Conservation (phyloP, 2,888 invertebrate genomes). For the Ecliptopera silaceata region DNA sequence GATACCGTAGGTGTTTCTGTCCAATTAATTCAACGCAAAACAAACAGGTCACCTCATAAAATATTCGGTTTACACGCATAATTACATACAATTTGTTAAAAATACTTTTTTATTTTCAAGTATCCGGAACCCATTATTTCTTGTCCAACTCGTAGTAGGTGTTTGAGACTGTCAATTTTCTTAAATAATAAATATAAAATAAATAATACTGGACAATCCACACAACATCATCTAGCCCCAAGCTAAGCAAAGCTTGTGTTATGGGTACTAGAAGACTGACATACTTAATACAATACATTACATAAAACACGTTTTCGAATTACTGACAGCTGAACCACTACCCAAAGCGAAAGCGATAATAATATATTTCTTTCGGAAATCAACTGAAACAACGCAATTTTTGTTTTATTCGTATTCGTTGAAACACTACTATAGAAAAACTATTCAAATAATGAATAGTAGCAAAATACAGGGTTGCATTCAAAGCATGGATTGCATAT, state of each 20-base stretch:
- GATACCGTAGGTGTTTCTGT: constrained; percentile 30
- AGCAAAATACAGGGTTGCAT: constrained; percentile 13
- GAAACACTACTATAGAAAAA: too few relatives aligned
- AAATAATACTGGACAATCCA: too few relatives aligned
- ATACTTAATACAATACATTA: too few relatives aligned
- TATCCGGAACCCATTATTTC: constrained; percentile 23
- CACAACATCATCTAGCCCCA: too few relatives aligned
- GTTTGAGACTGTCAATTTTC: background rate
- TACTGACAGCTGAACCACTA: too few relatives aligned
- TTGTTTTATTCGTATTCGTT: too few relatives aligned
- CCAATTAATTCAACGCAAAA: constrained; percentile 26
- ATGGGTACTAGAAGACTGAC: too few relatives aligned
- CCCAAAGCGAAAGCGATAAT: too few relatives aligned
- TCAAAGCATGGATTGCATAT: constrained; percentile 28
- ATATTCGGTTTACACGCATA: constrained; percentile 28
- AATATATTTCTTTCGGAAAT: too few relatives aligned
- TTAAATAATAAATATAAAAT: background rate
- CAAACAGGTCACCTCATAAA: constrained; percentile 27
- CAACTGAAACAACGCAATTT: too few relatives aligned
- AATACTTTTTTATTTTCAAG: constrained; percentile 29
- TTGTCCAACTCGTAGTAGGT: constrained; percentile 2
- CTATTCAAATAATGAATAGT: constrained; percentile 14
- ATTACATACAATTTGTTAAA: constrained; percentile 34
- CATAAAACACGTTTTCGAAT: too few relatives aligned
- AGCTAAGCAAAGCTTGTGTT: too few relatives aligned